Conservation (phyloP, 2,797 vertebrate species). For the Prionace glauca region DNA sequence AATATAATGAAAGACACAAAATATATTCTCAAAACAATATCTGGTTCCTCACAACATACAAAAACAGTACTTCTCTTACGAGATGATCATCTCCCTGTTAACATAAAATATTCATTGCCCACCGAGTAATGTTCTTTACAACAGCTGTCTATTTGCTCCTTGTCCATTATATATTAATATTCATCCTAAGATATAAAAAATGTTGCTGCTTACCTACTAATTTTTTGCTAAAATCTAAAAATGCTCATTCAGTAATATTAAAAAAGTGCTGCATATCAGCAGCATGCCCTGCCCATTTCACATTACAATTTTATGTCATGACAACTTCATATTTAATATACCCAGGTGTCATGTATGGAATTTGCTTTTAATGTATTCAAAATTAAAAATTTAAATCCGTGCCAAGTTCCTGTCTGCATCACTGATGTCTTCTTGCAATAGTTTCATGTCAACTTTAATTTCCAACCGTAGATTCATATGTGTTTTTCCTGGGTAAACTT, state of each 20-base stretch:
- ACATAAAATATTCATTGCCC: conserved; percentile 10
- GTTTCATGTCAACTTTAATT: not conserved
- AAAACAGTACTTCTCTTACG: not conserved
- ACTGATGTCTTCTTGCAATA: not conserved
- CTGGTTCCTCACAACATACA: not conserved
- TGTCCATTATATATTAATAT: not conserved
- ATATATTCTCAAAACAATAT: not conserved
- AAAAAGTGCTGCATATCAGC: not conserved
- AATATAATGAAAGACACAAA: not conserved
- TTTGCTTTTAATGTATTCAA: not conserved
- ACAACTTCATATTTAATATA: not conserved
- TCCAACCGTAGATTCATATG: not conserved
- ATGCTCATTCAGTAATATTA: not conserved
- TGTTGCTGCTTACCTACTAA: not conserved
- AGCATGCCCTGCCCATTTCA: not conserved
- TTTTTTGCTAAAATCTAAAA: not conserved
- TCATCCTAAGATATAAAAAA: not conserved
- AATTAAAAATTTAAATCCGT: not conserved
- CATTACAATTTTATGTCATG: not conserved
- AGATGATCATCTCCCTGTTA: conserved; percentile 1
- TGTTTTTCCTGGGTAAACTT: not conserved
- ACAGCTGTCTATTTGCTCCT: conserved; percentile 18
- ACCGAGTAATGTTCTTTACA: not conserved
- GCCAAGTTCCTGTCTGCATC: not conserved
- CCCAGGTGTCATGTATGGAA: not conserved